A percentile compares a stretch with the other conserved stretches of the same genome.
phyloP scores from a whole-genome alignment of 2,113 vertebrate genomes.

The Petroica traversi region DNA sequence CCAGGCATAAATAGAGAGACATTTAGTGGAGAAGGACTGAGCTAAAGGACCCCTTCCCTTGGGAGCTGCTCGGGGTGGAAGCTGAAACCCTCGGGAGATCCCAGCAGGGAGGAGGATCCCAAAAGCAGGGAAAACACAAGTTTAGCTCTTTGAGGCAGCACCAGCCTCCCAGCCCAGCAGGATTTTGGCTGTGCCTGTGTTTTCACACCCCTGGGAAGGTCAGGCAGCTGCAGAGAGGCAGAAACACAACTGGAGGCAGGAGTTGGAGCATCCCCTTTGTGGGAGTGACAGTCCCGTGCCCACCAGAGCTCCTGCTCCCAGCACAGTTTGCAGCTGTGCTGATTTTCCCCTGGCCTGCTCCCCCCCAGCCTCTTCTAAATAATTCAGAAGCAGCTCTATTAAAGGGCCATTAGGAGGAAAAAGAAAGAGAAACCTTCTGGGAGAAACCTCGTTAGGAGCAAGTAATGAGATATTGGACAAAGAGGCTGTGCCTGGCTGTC shows the following conservation, averaged over 20 bases:
- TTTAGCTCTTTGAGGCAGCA: neutral
- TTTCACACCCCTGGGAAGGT: neutral
- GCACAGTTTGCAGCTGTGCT: no score
- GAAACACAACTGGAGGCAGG: accelerated
- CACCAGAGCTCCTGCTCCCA: no score
- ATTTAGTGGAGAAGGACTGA: slow-evolving; percentile 16
- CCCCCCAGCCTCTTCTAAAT: slow-evolving; percentile 44
- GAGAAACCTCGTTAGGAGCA: slow-evolving; percentile 20
- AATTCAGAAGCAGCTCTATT: slow-evolving; percentile 35
- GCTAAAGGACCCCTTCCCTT: neutral
- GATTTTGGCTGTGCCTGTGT: neutral
- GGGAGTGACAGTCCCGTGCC: neutral
- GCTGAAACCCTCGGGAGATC: neutral
- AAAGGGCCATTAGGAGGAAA: slow-evolving; percentile 30
- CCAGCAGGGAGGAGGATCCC: neutral
- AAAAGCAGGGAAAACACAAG: neutral
- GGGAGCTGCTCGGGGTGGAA: neutral
- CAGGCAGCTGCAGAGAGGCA: neutral
- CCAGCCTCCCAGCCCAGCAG: neutral
- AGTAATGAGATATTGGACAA: neutral
- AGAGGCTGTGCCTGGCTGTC: neutral
- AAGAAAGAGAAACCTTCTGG: neutral
- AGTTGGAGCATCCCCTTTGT: neutral
- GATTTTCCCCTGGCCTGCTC: neutral
- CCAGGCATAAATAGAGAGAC: slow-evolving; percentile 3